A percentile compares a stretch with the other conserved stretches of the same genome.
phyloP scores from a whole-genome alignment of 2,797 vertebrate genomes.

The Cossypha caffra region DNA sequence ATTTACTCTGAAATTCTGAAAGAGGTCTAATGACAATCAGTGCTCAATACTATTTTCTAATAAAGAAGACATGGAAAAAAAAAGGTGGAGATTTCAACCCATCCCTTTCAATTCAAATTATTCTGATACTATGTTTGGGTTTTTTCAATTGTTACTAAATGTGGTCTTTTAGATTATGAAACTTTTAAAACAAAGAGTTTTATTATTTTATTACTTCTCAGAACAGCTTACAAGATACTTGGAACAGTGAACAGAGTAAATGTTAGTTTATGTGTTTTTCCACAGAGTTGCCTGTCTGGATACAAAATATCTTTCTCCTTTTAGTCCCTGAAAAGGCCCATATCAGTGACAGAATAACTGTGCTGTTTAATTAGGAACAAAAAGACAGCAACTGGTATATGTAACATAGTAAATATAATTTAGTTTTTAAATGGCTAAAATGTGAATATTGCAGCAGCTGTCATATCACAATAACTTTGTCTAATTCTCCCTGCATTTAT shows the following conservation, averaged over 20 bases:
- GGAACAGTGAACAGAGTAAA: background rate
- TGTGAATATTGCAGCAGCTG: background rate
- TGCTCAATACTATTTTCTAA: background rate
- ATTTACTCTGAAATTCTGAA: slow-evolving; percentile 28
- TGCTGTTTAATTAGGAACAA: background rate
- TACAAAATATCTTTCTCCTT: background rate
- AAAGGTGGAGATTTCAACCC: background rate
- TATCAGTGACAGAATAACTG: background rate
- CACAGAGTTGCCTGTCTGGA: background rate
- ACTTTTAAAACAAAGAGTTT: background rate
- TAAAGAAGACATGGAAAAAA: background rate
- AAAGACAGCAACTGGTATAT: background rate
- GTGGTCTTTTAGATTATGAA: background rate
- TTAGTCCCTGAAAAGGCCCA: background rate
- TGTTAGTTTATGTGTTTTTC: background rate
- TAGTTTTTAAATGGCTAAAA: slow-evolving; percentile 10
- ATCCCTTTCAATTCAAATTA: background rate
- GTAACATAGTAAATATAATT: background rate
- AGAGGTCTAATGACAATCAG: background rate
- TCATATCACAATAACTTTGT: background rate
- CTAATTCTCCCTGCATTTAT: background rate
- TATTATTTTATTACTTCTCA: background rate
- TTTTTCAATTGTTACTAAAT: background rate
- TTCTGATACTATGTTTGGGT: background rate
- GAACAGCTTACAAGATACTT: background rate